Base-by-base conservation (phyloP, 2,113 vertebrate species). In the Aplodontia rufa region DNA sequence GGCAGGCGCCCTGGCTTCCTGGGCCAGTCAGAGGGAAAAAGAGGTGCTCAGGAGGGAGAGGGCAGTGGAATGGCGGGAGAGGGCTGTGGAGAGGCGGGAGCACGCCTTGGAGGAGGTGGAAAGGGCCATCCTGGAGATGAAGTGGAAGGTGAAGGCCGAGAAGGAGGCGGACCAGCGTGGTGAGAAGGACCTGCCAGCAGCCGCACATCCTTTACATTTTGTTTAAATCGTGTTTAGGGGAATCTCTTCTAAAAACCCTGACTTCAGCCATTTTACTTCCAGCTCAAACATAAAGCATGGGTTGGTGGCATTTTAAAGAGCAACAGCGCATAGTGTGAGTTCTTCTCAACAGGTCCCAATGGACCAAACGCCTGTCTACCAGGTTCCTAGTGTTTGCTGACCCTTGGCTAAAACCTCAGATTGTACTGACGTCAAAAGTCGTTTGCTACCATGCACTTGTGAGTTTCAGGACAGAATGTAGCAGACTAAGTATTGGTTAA, bases 1-100 rank as follows among this genome's bases (percentile, higher is more conserved):
- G 92, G 66, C 78, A 28, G 35, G 84, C 6, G 1, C 51, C 20
- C 47, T 95, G 84, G 62, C 87, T 45, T 47, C 66, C 2, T 93
- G 92, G 96, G 94, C 72, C 90, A 97, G 87, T 20, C 92, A 91
- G 55, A 83, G 71, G 75, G 87, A 96, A 80, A 92, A 79, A 45
- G 93, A 90, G 7, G 60, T 93, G 20, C 51, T 95, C 6, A 92
- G 90, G 85, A 88, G 94, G 68, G 88, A 97, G 90, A 87, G 74
- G 66, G 68, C 22, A 1, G 81, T 90, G 68, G 96, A 87, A 14
- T 71, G 94, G 94, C 14, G 69, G 45, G 96, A 94, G 69, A 62
- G 37, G 62, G 81, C 87, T 1, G 92, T 91, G 74, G 79, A 86
- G 22, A 89, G 90, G 80, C 51, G 93, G 13, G 95, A 95, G 40